Conservation (phyloP, 64 coral and sea anemone species). For the Montipora foliosa region DNA sequence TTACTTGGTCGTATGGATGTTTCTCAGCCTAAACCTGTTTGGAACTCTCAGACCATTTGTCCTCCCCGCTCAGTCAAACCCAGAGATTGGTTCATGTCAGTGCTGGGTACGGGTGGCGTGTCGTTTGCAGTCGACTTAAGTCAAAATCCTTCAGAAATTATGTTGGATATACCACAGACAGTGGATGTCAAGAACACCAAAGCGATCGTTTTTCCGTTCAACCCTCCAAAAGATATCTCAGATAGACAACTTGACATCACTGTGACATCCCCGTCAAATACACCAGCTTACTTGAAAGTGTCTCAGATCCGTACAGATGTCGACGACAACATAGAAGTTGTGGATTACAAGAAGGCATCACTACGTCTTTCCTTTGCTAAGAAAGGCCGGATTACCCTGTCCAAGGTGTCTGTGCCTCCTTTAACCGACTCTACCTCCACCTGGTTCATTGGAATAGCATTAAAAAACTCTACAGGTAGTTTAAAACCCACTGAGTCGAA, state of each 20-base stretch:
- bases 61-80: too few species aligned
- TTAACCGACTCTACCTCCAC: constrained; percentile 28
- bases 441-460: constrained; percentile 60
- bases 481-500: too few species aligned
- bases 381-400: constrained; percentile 55
- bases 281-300: constrained; percentile 68
- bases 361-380: constrained; percentile 53
- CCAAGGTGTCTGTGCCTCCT: constrained; percentile 16
- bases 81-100: too few species aligned
- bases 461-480: constrained; percentile 10
- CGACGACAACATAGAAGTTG: background rate
- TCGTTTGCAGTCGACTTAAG: too few species aligned
- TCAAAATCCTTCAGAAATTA: too few species aligned
- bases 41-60: too few species aligned
- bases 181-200: too few species aligned
- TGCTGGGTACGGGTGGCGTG: too few species aligned
- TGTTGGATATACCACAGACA: too few species aligned
- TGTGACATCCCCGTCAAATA: background rate
- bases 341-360: background rate
- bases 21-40: too few species aligned
- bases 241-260: constrained; percentile 68
- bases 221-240: constrained; percentile 10
- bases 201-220: constrained; percentile 30
- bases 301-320: constrained; percentile 43
- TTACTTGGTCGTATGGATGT: too few species aligned